Evolutionary conservation across 2,113 vertebrate species (phyloP).

Genomic region (Cacatua alba): DNA sequence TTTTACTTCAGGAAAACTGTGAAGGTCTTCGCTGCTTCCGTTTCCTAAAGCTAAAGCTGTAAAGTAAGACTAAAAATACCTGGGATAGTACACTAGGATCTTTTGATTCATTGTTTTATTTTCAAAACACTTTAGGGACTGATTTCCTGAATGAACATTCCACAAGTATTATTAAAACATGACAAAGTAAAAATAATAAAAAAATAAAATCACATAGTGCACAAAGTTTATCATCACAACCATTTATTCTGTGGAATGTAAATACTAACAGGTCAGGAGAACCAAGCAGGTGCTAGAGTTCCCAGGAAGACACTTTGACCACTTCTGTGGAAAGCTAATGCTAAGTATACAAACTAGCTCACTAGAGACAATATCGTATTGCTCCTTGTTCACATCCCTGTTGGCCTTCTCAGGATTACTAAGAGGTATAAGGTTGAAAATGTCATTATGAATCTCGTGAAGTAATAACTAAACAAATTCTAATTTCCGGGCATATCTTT

Average conservation of each 20-base stretch:
- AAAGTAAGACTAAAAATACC: neutral
- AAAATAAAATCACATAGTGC: conserved; percentile 41
- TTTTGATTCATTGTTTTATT: neutral
- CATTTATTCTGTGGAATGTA: conserved; percentile 56
- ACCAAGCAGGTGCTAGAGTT: neutral
- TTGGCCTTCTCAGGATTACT: neutral
- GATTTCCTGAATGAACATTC: neutral
- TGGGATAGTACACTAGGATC: neutral
- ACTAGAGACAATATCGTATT: neutral
- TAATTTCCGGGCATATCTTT: neutral
- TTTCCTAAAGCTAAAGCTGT: neutral
- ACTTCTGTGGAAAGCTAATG: neutral
- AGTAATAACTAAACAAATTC: neutral
- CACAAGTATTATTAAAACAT: neutral
- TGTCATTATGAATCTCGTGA: neutral
- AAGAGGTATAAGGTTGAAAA: neutral
- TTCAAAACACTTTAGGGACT: neutral
- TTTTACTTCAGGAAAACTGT: neutral
- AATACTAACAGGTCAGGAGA: neutral
- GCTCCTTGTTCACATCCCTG: neutral
- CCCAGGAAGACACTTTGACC: neutral
- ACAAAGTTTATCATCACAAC: conserved; percentile 34
- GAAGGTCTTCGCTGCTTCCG: neutral
- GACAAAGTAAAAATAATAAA: neutral
- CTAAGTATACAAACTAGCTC: neutral